These are phyloP conservation scores for Furcula furcula DNA, from an alignment of 2,888 invertebrate species.

Conservation along the genomic window DNA sequence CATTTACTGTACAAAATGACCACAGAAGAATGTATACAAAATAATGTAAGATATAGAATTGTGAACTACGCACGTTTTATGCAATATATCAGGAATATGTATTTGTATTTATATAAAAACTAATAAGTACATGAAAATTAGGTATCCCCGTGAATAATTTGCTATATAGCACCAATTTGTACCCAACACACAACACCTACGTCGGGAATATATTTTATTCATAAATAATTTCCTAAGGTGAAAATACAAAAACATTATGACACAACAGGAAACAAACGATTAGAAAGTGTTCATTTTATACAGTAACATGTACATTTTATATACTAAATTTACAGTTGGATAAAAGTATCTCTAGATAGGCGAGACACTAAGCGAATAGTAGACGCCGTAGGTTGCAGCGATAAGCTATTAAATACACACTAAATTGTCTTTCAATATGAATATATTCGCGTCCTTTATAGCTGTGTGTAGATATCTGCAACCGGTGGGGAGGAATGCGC, in stretches of 20 bases:
- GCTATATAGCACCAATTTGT: too few species aligned
- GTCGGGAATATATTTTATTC: too few species aligned
- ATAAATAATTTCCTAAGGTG: too few species aligned
- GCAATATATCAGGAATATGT: too few species aligned
- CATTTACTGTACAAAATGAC: constrained; percentile 62
- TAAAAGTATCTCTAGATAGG: constrained; percentile 36
- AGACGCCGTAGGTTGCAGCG: constrained; percentile 34
- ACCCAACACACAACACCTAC: too few species aligned
- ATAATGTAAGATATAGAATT: too few species aligned
- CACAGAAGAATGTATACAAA: constrained; percentile 29
- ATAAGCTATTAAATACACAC: background rate
- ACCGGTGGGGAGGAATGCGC: constrained; percentile 26
- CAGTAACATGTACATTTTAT: constrained; percentile 45
- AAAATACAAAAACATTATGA: too few species aligned
- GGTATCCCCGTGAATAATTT: too few species aligned
- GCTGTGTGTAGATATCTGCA: constrained; percentile 32
- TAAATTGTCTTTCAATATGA: background rate
- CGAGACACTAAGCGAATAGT: constrained; percentile 38
- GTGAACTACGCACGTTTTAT: too few species aligned
- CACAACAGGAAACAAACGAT: too few species aligned
- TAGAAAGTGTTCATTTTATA: constrained; percentile 48
- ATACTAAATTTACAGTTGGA: constrained; percentile 33
- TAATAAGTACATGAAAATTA: too few species aligned
- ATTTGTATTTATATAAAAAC: too few species aligned
- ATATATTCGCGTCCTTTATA: constrained; percentile 1